phyloP scores from a whole-genome alignment of 2,113 vertebrate genomes.

The Myotis brandtii region DNA sequence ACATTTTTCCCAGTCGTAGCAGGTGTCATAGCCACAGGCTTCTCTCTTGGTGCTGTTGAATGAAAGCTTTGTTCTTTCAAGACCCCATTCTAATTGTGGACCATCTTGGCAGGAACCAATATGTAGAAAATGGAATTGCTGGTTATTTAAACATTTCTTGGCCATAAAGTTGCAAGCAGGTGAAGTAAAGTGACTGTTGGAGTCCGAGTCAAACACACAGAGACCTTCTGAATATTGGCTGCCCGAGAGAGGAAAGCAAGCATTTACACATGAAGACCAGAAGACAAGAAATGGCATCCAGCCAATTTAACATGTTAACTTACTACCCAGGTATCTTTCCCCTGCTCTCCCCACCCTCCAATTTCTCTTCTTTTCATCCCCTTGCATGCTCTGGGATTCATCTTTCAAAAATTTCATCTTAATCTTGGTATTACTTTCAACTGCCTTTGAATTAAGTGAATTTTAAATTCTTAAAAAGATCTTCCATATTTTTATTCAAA shows the following conservation, averaged over 20 bases:
- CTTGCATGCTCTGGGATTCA: background rate
- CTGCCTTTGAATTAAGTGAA: constrained; percentile 22
- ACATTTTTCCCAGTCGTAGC: constrained; percentile 96
- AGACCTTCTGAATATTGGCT: constrained; percentile 88
- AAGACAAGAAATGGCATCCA: background rate
- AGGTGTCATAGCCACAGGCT: constrained; percentile 90
- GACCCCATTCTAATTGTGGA: constrained; percentile 87
- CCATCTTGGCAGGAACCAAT: constrained; percentile 83
- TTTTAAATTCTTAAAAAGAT: background rate
- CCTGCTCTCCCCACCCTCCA: rapidly evolving
- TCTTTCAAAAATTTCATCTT: constrained; percentile 13
- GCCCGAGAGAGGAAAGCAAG: constrained; percentile 53
- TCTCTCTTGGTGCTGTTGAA: constrained; percentile 87
- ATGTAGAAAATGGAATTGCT: constrained; percentile 88
- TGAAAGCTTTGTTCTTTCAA: constrained; percentile 89
- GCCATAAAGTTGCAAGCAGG: constrained; percentile 90
- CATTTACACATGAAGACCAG: background rate
- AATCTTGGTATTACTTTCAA: background rate
- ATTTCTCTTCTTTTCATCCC: background rate
- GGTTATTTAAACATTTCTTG: constrained; percentile 88
- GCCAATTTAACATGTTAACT: background rate
- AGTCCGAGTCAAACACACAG: constrained; percentile 87
- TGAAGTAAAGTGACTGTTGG: constrained; percentile 84
- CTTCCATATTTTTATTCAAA: background rate
- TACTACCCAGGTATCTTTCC: background rate